Conservation (phyloP, 1,140 invertebrate genomes). For the Leptopilina clavipes region DNA sequence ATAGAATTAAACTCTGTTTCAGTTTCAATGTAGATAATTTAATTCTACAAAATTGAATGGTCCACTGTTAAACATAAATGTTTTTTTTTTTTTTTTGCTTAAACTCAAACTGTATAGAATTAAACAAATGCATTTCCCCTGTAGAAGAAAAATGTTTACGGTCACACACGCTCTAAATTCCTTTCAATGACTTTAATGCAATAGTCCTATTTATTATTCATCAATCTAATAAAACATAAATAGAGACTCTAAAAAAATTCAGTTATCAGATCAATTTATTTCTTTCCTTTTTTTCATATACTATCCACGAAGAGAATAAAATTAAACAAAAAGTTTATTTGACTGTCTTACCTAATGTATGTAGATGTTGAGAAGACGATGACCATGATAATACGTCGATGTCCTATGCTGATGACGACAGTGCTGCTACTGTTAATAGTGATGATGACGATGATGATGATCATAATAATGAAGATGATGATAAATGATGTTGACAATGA, state of each 20-base stretch:
- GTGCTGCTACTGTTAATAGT: not conserved
- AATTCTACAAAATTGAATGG: too few relatives aligned
- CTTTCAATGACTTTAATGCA: too few relatives aligned
- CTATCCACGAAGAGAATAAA: slow-evolving; percentile 66
- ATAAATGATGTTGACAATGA: not conserved
- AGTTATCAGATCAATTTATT: slow-evolving; percentile 70
- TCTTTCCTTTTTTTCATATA: slow-evolving; percentile 63
- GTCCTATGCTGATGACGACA: not conserved
- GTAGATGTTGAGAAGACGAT: too few relatives aligned
- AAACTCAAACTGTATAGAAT: too few relatives aligned
- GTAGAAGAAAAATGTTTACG: too few relatives aligned
- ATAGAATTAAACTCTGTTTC: too few relatives aligned
- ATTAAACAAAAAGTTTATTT: slow-evolving; percentile 60
- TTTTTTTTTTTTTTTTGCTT: too few relatives aligned
- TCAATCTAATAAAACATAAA: slow-evolving; percentile 50
- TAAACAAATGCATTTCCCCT: too few relatives aligned
- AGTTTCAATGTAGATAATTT: too few relatives aligned
- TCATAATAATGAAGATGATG: not conserved
- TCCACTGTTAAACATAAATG: too few relatives aligned
- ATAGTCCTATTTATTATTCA: not conserved
- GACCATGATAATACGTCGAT: not conserved
- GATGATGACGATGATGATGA: not conserved
- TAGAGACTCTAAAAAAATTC: slow-evolving; percentile 66
- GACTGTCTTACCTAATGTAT: slow-evolving; percentile 64
- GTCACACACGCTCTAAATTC: too few relatives aligned